Base-by-base conservation (phyloP, 2,113 vertebrate species). In the Vimba vimba region DNA sequence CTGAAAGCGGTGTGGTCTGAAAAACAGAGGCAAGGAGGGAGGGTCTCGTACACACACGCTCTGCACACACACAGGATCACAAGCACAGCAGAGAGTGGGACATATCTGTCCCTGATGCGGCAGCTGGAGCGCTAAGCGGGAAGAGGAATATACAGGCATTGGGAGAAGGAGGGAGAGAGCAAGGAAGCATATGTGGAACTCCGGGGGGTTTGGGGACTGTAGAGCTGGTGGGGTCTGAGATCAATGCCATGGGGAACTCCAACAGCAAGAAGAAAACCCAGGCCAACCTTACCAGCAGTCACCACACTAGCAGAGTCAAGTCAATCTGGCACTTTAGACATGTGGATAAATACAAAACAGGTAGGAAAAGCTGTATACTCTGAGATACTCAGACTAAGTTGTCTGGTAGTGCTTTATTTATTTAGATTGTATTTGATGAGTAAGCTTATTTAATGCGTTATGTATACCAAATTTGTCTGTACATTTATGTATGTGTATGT, bases 191-290 rank as follows among this genome's bases (percentile, higher is more conserved):
- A 90, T 89, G 91, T 30, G 39, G 81, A 39, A 17, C 27, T 71
- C 39, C 6, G 17, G n/a, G 59, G 47, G 43, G 12, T 15, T 74
- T 62, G 59, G 6, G 84, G 87, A 92, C 89, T 88, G 64, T 76
- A 81, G 82, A 91, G 23, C 83, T 15, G 83, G 77, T 86, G 69
- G 55, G 78, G 83, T 27, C 4, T 64, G 86, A 79, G 87, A 55
- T 62, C 75, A 88, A 79, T 88, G 85, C 84, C 86, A 98, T 98
- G 97, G 97, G 97, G 87, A 98, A 97, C 96, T 94, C 91, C 79
- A 90, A 96, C 92, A 96, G 95, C 93, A 97, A 96, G 95, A 96
- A 94, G 94, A 95, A 95, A 69, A 86, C 87, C 86, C 91, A 91
- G 59, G 55, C 64, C 83, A 92, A 62, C 66, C 74, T 15, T 10